phyloP scores from a whole-genome alignment of 2,888 invertebrate species.

The Xylota segnis region DNA sequence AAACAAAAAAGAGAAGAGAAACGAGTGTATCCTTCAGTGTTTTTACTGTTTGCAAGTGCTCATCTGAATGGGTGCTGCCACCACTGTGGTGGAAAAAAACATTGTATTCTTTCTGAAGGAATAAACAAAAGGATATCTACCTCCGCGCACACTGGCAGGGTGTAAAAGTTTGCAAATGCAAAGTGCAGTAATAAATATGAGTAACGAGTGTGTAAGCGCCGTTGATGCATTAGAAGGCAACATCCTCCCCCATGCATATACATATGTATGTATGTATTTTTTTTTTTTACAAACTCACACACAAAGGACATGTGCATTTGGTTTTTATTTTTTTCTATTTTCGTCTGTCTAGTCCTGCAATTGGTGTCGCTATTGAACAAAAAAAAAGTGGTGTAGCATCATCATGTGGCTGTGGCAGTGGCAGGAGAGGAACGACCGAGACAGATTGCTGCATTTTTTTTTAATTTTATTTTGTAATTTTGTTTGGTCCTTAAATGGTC shows the following conservation, averaged over 20 bases:
- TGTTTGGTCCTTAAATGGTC: slow-evolving; percentile 58
- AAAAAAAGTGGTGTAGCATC: neutral
- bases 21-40: slow-evolving; percentile 37
- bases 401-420: too few species aligned
- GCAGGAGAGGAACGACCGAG: slow-evolving; percentile 52
- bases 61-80: slow-evolving; percentile 22
- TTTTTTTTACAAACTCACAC: slow-evolving; percentile 13
- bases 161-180: slow-evolving; percentile 58
- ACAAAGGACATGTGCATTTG: slow-evolving; percentile 36
- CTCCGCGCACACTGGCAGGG: neutral
- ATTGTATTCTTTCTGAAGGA: slow-evolving; percentile 40
- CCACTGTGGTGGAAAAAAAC: slow-evolving; percentile 27
- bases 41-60: slow-evolving; percentile 45
- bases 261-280: neutral
- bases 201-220: slow-evolving; percentile 71
- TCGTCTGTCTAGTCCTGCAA: slow-evolving; percentile 55
- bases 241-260: slow-evolving; percentile 41
- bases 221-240: slow-evolving; percentile 73
- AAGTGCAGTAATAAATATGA: slow-evolving; percentile 74
- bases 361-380: slow-evolving; percentile 60
- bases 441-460: slow-evolving; percentile 51
- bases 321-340: slow-evolving; percentile 24
- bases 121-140: slow-evolving; percentile 5
- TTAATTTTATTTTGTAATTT: slow-evolving; percentile 1
- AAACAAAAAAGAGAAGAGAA: slow-evolving; percentile 21